Base-by-base conservation (phyloP, 2,888 invertebrate genomes). In the Zelleria hepariella region DNA sequence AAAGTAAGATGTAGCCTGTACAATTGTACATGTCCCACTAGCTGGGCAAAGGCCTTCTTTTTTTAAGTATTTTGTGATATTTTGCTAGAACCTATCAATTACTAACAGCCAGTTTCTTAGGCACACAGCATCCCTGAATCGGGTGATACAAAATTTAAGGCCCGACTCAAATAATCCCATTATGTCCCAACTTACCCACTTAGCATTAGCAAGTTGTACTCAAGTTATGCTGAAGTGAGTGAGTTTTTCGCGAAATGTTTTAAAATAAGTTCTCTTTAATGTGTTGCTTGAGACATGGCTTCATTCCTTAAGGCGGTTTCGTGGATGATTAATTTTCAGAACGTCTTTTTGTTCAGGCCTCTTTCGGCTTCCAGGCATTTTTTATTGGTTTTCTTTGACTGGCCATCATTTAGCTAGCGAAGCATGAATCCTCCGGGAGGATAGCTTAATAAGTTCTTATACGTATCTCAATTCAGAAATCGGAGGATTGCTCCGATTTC, bases 91-190 rank as follows among this genome's bases (percentile, higher is more conserved):
- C 32, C 32, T 15, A 42, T 42, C 15, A 42, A 42, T 15, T 3
- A 15, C 15, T 42, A 15, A 15, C 10, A 42, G 15, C 32, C 32
- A 42, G 32, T 42, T 42, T 15, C 32, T 42, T 15, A 42, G 15
- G 32, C 15, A 2, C 32, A 42, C 32, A 10, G 10, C 32, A 15
- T 10, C 15, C 32, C 2, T 15, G 4, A 10, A 68, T n/a, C n/a
- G n/a, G n/a, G n/a, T n/a, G 73, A 73, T 71, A 70, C 69, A 69
- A 72, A 71, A 71, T 70, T 71, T 65, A 66, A 69, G 67, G 64
- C 65, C n/a, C 61, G 73, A 72, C 71, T 72, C 63, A 63, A 67
- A 74, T 70, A 70, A 62, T 60, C 55, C 60, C 66, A 67, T 72
- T 73, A 75, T 73, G 72, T 71, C 57, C 63, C 59, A 73, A 75